Evolutionary conservation across 2,888 invertebrate genomes (phyloP), one percentile per base, ranked within the genome.

Genomic region (Eugnorisma glareosa): DNA sequence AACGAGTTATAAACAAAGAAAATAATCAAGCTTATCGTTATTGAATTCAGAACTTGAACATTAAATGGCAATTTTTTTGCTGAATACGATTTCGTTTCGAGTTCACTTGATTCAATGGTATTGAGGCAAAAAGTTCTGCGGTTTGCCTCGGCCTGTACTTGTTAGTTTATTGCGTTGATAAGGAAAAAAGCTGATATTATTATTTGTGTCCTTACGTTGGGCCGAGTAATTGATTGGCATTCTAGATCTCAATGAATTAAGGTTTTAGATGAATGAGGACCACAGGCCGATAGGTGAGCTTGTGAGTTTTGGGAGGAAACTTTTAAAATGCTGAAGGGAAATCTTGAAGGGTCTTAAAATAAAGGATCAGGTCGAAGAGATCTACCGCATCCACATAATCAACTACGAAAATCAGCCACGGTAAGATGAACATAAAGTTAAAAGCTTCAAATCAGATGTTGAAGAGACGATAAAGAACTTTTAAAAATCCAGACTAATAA

Each of bases 1-100:
- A 88, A 88, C 88, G 57, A 83, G 88, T 87, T 83, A 81, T 83
- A 73, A 85, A 87, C 77, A 88, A 88, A 82, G 85, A 84, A 89
- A 85, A 85, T 89, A 73, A 85, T 81, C 80, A 85, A 84, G 67
- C 73, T 79, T 81, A 76, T 79, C 51, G 67, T 84, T 86, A 88
- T 85, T 89, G 80, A 89, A 88, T 89, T 87, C 88, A 82, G 76
- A 83, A 79, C 73, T 83, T 67, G 82, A 81, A 84, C 83, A 78
- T 84, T 78, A 79, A 88, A 79, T 66, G 74, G 67, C 54, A 15
- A 51, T 24, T 79, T 88, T 89, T 88, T 85, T 89, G 64, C 64
- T 43, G 35, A 40, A 59, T 79, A 57, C 70, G 84, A 86, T 88
- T 89, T 83, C 79, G 86, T 90, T 84, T 89, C 63, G 77, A 86